A percentile compares a stretch with the other conserved stretches of the same genome.
Evolutionary conservation across 2,888 invertebrate species (phyloP).

Genomic region (Drosophila leonis): DNA sequence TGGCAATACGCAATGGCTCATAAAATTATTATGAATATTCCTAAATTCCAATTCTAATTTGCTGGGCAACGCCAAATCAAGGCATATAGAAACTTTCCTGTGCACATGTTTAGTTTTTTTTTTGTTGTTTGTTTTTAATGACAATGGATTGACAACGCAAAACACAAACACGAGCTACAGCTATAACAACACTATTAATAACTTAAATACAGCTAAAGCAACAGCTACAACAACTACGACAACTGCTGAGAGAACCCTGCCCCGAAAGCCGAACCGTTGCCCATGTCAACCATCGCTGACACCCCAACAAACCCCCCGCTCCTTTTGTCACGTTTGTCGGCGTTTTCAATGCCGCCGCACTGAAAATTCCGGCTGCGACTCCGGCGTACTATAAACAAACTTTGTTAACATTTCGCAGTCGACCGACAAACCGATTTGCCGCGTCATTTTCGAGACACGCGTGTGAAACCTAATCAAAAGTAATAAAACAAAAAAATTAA

Average conservation of each 20-base stretch:
- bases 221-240: conserved; percentile 27
- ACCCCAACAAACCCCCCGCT: conserved; percentile 73
- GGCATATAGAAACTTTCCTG: conserved; percentile 33
- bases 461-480: conserved; percentile 37
- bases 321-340: conserved; percentile 25
- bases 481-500: conserved; percentile 5
- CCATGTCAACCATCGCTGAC: conserved; percentile 79
- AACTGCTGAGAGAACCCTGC: background rate
- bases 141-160: conserved; percentile 76
- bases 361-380: conserved; percentile 56
- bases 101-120: conserved; percentile 47
- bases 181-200: conserved; percentile 75
- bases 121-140: conserved; percentile 71
- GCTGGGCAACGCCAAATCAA: conserved; percentile 46
- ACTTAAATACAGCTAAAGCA: conserved; percentile 63
- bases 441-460: conserved; percentile 52
- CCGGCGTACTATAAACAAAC: conserved; percentile 69
- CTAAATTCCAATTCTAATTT: conserved; percentile 25
- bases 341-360: conserved; percentile 71
- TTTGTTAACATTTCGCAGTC: conserved; percentile 65
- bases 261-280: conserved; percentile 67
- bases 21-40: conserved; percentile 50
- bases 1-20: conserved; percentile 37
- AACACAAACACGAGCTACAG: conserved; percentile 51
- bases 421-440: conserved; percentile 60